Evolutionary conservation across 2,113 vertebrate genomes (phyloP).

Genomic region (Pelecanoides urinatrix): DNA sequence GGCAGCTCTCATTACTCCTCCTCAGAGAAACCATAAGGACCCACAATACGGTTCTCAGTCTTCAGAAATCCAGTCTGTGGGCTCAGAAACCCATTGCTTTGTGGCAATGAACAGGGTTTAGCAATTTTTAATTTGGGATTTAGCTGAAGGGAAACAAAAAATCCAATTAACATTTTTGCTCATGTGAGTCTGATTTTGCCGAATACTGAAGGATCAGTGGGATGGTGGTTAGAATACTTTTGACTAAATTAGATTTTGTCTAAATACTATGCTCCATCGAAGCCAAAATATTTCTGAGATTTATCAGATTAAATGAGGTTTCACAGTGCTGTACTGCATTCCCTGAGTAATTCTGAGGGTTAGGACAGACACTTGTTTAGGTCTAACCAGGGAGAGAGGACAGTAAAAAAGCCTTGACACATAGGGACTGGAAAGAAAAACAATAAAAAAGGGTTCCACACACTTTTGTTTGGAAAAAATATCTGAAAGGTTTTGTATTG

Average conservation of each 20-base stretch:
- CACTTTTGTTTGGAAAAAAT: neutral
- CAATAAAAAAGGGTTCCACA: neutral
- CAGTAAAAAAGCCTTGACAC: neutral
- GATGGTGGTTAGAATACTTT: neutral
- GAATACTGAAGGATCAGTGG: slow-evolving; percentile 1
- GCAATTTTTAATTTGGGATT: slow-evolving; percentile 29
- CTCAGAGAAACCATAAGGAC: neutral
- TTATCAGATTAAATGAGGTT: slow-evolving; percentile 35
- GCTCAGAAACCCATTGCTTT: neutral
- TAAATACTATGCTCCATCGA: neutral
- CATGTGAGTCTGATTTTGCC: slow-evolving; percentile 17
- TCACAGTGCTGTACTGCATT: neutral
- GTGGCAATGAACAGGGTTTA: neutral
- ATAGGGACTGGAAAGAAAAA: neutral
- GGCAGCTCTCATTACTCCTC: neutral
- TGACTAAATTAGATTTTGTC: neutral
- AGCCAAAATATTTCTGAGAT: slow-evolving; percentile 32
- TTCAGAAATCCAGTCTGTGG: neutral
- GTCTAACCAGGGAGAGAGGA: neutral
- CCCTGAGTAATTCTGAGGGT: neutral
- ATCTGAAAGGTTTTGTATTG: neutral
- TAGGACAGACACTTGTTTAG: neutral
- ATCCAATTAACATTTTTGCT: slow-evolving; percentile 18
- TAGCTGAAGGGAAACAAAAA: slow-evolving; percentile 19
- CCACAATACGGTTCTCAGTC: neutral